Evolutionary conservation across 1,140 invertebrate genomes (phyloP).

Genomic region (Choristoneura fumiferana): DNA sequence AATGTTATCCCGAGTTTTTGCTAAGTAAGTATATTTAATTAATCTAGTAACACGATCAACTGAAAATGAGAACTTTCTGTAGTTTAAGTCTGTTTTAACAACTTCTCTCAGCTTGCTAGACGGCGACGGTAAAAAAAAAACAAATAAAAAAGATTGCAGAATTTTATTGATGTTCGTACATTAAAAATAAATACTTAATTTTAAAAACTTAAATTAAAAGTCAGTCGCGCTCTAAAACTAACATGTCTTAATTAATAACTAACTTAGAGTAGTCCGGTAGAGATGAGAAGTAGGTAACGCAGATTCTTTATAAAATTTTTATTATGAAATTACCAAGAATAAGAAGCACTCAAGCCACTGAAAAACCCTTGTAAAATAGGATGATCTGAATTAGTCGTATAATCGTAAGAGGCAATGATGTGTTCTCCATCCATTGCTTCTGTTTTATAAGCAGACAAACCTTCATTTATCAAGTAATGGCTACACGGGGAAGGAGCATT

Average conservation of each 20-base stretch:
- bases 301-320: no score
- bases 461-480: slow-evolving; percentile 6
- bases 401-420: not conserved
- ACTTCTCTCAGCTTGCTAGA: no score
- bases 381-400: not conserved
- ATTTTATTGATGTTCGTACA: not conserved
- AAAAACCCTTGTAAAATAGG: slow-evolving; percentile 41
- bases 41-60: no score
- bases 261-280: no score
- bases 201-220: slow-evolving; percentile 16
- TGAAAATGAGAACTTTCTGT: no score
- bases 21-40: no score
- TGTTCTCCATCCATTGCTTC: not conserved
- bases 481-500: not conserved
- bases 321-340: slow-evolving; percentile 52
- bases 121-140: not conserved
- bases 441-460: not conserved
- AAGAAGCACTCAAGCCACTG: slow-evolving; percentile 37
- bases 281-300: no score
- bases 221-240: slow-evolving; percentile 38
- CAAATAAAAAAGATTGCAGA: not conserved
- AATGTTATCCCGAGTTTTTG: no score
- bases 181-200: slow-evolving; percentile 9
- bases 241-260: no score
- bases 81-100: no score